phyloP scores from a whole-genome alignment of 2,888 invertebrate species.

The Caenorhabditis virilis region DNA sequence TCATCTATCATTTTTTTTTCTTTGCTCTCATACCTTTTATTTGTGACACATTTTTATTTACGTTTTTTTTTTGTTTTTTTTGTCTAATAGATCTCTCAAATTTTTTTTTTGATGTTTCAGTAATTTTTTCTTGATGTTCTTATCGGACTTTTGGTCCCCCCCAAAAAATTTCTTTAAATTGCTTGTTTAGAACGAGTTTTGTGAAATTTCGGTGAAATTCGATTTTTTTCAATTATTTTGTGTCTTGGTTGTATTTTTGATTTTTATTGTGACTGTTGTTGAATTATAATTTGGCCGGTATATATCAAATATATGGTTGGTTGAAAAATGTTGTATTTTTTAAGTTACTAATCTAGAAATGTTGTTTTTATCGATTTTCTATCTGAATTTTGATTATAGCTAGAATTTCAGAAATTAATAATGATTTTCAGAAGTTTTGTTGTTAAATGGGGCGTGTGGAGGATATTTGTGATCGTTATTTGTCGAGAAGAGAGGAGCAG shows the following conservation, averaged over 20 bases:
- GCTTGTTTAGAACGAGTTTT: too few species aligned
- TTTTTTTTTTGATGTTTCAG: too few species aligned
- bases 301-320: neutral
- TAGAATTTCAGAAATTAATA: neutral
- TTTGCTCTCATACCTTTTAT: too few species aligned
- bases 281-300: too few species aligned
- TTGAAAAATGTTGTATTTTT: neutral
- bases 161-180: too few species aligned
- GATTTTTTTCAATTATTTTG: neutral
- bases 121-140: too few species aligned
- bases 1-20: too few species aligned
- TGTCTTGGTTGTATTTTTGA: neutral
- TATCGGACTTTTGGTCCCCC: neutral
- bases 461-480: conserved; percentile 48
- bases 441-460: conserved; percentile 32
- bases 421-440: conserved; percentile 6
- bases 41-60: too few species aligned
- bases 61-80: too few species aligned
- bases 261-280: too few species aligned
- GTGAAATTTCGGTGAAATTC: neutral
- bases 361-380: neutral
- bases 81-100: too few species aligned
- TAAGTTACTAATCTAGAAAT: neutral
- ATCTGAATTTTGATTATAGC: neutral
- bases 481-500: conserved; percentile 40